phyloP scores from a whole-genome alignment of 1,140 invertebrate species.

The Sminthurides bifidus region DNA sequence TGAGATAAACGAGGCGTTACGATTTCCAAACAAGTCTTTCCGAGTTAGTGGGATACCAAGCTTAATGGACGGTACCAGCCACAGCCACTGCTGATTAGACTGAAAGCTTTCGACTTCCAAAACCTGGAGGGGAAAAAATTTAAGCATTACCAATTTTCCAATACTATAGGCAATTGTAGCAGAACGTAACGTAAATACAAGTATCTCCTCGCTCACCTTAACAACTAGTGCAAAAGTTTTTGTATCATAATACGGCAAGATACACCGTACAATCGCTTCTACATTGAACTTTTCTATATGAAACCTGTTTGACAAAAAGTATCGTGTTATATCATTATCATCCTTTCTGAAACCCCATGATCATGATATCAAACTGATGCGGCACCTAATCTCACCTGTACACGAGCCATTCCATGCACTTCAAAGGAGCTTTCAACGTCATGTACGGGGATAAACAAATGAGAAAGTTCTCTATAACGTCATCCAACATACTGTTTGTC shows the following conservation, averaged over 20 bases:
- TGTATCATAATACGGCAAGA: slow-evolving; percentile 83
- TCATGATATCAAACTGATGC: not conserved
- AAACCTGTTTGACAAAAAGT: slow-evolving; percentile 46
- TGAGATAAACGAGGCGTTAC: slow-evolving; percentile 14
- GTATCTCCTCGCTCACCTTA: slow-evolving; percentile 39
- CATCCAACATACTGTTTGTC: slow-evolving; percentile 62
- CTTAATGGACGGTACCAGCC: slow-evolving; percentile 20
- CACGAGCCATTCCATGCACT: slow-evolving; percentile 86
- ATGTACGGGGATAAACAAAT: slow-evolving; percentile 74
- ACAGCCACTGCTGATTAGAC: slow-evolving; percentile 18
- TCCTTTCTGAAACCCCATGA: not conserved
- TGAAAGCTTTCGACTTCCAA: slow-evolving; percentile 18
- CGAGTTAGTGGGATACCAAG: slow-evolving; percentile 16
- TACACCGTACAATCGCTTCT: slow-evolving; percentile 60
- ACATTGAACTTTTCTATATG: slow-evolving; percentile 78
- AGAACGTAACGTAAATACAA: not conserved
- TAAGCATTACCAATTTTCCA: no score
- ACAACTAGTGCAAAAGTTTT: slow-evolving; percentile 71
- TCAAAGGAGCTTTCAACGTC: slow-evolving; percentile 65
- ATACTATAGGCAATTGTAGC: no score
- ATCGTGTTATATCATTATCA: not conserved
- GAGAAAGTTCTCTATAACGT: slow-evolving; percentile 66
- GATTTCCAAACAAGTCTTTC: slow-evolving; percentile 11
- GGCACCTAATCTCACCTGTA: slow-evolving; percentile 41
- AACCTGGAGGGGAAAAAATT: slow-evolving; percentile 1